Conservation (phyloP, 2,113 vertebrate species). For the Bufo bufo region DNA sequence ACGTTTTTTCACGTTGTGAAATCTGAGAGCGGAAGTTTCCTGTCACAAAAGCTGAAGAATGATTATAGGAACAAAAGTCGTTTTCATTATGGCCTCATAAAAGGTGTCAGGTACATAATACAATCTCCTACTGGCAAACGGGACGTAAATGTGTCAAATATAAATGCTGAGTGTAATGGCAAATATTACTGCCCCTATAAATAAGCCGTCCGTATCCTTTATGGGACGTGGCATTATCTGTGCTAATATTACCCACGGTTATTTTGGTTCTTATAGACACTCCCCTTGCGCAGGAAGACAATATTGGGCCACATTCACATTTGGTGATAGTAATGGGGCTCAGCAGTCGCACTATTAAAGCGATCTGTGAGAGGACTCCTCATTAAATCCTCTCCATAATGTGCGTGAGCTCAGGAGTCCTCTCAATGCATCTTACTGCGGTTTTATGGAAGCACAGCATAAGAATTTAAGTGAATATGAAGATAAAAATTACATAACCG, state of each 20-base stretch:
- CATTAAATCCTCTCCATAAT: too few relatives aligned
- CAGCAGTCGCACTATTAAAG: not conserved
- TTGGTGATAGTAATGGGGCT: not conserved
- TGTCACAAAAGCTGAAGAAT: conserved; percentile 18
- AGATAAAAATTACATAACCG: too few relatives aligned
- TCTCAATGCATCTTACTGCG: too few relatives aligned
- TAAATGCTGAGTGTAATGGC: not conserved
- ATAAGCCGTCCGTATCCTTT: not conserved
- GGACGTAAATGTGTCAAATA: not conserved
- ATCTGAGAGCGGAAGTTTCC: not conserved
- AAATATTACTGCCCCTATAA: not conserved
- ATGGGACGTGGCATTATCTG: not conserved
- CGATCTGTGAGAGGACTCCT: too few relatives aligned
- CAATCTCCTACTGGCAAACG: not conserved
- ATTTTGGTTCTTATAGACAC: not conserved
- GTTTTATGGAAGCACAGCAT: too few relatives aligned
- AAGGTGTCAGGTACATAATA: conserved; percentile 16
- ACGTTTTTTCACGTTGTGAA: not conserved
- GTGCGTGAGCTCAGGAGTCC: too few relatives aligned
- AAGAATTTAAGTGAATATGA: too few relatives aligned
- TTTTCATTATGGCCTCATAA: conserved; percentile 3
- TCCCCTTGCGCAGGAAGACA: not conserved
- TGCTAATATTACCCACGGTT: not conserved
- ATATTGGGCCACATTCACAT: not conserved
- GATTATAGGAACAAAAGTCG: not conserved